phyloP scores from a whole-genome alignment of 2,888 invertebrate species.

The Drosophila maculinotata region DNA sequence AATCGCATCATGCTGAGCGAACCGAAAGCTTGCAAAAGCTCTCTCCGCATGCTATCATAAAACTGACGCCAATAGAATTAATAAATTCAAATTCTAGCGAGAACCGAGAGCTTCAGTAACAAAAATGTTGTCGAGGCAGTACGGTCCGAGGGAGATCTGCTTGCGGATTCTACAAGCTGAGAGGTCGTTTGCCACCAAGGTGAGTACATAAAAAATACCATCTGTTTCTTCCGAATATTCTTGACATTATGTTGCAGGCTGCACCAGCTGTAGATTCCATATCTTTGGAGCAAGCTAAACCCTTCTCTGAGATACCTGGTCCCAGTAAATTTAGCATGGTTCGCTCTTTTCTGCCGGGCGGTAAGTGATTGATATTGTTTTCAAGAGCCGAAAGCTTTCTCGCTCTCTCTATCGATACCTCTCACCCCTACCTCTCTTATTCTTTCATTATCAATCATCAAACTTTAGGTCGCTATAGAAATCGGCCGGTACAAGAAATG shows the following conservation, averaged over 20 bases:
- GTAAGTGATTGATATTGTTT: conserved; percentile 51
- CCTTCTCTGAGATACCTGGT: conserved; percentile 76
- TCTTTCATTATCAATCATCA: conserved; percentile 15
- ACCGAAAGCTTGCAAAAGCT: conserved; percentile 62
- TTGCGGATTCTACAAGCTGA: conserved; percentile 12
- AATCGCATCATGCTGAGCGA: conserved; percentile 32
- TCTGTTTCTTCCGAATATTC: not conserved
- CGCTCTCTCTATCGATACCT: not conserved
- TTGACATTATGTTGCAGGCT: conserved; percentile 21
- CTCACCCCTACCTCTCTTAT: not conserved
- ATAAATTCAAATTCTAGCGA: conserved; percentile 9
- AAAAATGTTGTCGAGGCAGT: conserved; percentile 63
- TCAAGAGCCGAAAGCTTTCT: conserved; percentile 15
- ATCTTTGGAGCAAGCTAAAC: conserved; percentile 63
- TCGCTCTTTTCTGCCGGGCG: conserved; percentile 76
- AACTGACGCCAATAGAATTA: conserved; percentile 17
- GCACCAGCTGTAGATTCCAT: not conserved
- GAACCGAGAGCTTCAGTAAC: conserved; percentile 43
- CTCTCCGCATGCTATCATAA: conserved; percentile 11
- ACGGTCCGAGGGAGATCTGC: conserved; percentile 29
- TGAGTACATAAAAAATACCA: not conserved
- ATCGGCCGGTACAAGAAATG: conserved; percentile 58
- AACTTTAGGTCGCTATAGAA: conserved; percentile 58
- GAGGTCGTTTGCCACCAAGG: conserved; percentile 37
- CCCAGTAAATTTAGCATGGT: conserved; percentile 70